A percentile compares a stretch with the other conserved stretches of the same genome.
phyloP scores from a whole-genome alignment of 2,797 vertebrate species.

The Phyllotis vaccarum region DNA sequence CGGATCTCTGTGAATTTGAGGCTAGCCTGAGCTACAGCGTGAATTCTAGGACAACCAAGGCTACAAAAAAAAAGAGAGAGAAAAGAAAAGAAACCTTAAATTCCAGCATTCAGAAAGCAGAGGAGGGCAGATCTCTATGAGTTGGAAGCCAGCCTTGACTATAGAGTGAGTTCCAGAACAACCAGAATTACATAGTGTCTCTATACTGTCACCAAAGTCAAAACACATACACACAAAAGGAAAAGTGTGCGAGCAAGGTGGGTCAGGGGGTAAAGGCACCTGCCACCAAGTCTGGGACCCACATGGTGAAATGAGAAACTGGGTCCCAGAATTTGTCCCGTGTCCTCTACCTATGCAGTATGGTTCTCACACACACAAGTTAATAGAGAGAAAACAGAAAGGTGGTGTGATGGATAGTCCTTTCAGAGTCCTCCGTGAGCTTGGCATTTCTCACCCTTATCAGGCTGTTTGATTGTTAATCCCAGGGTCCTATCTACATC shows the following conservation, averaged over 20 bases:
- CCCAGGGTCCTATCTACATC: not conserved
- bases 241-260: not conserved
- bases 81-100: too few species aligned
- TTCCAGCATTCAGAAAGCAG: not conserved
- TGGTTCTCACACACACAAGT: not conserved
- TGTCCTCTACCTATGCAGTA: not conserved
- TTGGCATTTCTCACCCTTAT: not conserved
- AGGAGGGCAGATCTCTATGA: not conserved
- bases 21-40: not conserved
- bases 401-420: not conserved
- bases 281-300: not conserved
- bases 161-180: not conserved
- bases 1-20: not conserved
- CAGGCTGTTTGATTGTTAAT: not conserved
- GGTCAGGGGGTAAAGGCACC: not conserved
- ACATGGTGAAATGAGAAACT: not conserved
- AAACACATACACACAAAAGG: not conserved
- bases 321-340: not conserved
- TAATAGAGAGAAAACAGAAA: not conserved
- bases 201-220: not conserved
- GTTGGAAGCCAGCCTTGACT: not conserved
- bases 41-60: not conserved
- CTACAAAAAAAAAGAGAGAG: not conserved
- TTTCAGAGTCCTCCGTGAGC: not conserved
- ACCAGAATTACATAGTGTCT: not conserved